Conservation (phyloP, 1,140 invertebrate species). For the Drosophila biarmipes region DNA sequence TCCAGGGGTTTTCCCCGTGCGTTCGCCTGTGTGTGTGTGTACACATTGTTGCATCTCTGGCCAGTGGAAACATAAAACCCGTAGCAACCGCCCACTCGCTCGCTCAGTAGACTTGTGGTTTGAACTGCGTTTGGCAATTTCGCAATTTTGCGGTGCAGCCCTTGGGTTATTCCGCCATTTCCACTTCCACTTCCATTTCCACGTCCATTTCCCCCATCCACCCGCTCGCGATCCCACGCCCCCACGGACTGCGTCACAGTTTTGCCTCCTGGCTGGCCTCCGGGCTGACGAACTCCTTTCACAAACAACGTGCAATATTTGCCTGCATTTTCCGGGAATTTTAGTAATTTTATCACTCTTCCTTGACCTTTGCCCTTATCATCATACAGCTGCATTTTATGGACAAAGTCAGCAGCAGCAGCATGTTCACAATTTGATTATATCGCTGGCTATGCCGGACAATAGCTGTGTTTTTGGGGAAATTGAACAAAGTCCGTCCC, state of each 20-base stretch:
- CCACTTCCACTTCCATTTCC: slow-evolving; percentile 3
- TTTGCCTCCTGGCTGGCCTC: slow-evolving; percentile 1
- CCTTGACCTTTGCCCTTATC: slow-evolving; percentile 29
- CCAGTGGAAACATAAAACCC: neutral
- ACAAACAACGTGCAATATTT: slow-evolving; percentile 34
- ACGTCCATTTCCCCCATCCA: too few relatives aligned
- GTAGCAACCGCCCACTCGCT: neutral
- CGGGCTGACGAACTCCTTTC: neutral
- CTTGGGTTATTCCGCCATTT: slow-evolving; percentile 1
- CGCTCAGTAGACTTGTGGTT: slow-evolving; percentile 40
- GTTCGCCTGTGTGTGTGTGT: too few relatives aligned
- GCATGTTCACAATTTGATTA: neutral
- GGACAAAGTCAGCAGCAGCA: neutral
- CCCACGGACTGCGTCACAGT: slow-evolving; percentile 1
- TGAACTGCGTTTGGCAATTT: slow-evolving; percentile 47
- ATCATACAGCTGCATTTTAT: slow-evolving; percentile 12
- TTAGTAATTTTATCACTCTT: slow-evolving; percentile 12
- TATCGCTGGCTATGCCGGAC: too few relatives aligned
- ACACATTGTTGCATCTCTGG: slow-evolving; percentile 16
- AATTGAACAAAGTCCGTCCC: too few relatives aligned
- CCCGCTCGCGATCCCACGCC: neutral
- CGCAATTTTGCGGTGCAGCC: slow-evolving; percentile 41
- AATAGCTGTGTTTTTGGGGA: too few relatives aligned
- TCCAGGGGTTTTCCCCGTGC: neutral
- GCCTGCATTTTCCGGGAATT: slow-evolving; percentile 16